Evolutionary conservation across 2,888 invertebrate species (phyloP), one percentile per base, ranked within the genome.

Genomic region (Molanna angustata): DNA sequence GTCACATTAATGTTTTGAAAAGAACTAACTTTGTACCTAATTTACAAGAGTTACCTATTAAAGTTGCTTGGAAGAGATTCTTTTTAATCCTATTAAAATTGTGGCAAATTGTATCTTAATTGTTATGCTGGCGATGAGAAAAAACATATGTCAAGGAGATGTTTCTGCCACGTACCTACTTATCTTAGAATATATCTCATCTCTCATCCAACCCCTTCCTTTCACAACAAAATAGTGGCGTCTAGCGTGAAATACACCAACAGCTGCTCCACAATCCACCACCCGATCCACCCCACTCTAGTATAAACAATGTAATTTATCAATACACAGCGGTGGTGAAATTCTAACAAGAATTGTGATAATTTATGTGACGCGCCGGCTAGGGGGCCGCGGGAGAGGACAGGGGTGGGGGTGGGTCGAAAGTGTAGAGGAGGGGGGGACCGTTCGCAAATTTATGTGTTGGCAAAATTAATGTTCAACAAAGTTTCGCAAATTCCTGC

Each of bases 301-400:
- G n/a, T 48, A 51, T 57, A 57, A 57, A 57, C 57, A 57, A 52
- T 35, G 58, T 43, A 55, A 58, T 58, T 55, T 58, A 58, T 58
- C 55, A 58, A 58, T 58, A 58, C 52, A 47, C 52, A 48, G 54
- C 52, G 52, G 52, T 50, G 56, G 49, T 49, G 55, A 55, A 57
- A 57, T 57, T 57, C 52, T 43, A 51, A 39, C 49, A 50, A 57
- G 57, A 43, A 57, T 46, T 40, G 54, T 21, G 49, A 42, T 55
- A 52, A 58, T 58, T 58, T 55, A 58, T 58, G 55, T 46, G 58
- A 52, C 58, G 52, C 41, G 33, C 40, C 43, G 51, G n/a, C n/a
- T 42, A 37, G 31, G 47, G 31, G 20, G 35, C 33, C 27, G 35
- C n/a, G n/a, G n/a, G n/a, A n/a, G n/a, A n/a, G n/a, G n/a, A n/a